Percentiles rank a stretch among this genome's conserved stretches.
Evolutionary conservation across 2,797 vertebrate species (phyloP).

Genomic region (Aeoliscus strigatus): DNA sequence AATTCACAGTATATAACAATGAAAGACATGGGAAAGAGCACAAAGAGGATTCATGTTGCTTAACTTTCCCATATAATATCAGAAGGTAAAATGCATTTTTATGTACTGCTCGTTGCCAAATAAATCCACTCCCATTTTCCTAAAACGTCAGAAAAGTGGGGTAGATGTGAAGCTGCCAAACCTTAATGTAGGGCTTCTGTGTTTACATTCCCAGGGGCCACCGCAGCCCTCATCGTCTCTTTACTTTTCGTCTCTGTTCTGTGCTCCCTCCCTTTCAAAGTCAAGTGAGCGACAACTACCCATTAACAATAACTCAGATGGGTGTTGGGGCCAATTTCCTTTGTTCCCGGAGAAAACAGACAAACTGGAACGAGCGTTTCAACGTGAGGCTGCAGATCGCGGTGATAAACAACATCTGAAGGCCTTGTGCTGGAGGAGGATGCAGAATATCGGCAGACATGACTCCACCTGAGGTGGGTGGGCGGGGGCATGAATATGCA

Average conservation of each 20-base stretch:
- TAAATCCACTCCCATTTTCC: too few relatives aligned
- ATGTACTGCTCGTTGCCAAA: too few relatives aligned
- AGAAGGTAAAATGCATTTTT: too few relatives aligned
- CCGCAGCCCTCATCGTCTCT: constrained; percentile 30
- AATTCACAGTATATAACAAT: too few relatives aligned
- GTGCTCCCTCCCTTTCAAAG: constrained; percentile 28
- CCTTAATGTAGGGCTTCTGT: constrained; percentile 31
- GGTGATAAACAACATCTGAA: constrained; percentile 2
- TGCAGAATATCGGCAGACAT: constrained; percentile 13
- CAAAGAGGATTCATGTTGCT: too few relatives aligned
- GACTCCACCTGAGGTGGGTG: constrained; percentile 16
- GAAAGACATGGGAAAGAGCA: too few relatives aligned
- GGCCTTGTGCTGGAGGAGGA: constrained; percentile 8
- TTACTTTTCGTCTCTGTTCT: constrained; percentile 1
- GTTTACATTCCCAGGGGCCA: constrained; percentile 49
- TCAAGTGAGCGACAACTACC: constrained; percentile 26
- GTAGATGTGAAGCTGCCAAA: too few relatives aligned
- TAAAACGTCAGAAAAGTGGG: too few relatives aligned
- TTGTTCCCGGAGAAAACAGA: constrained; percentile 5
- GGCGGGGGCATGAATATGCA: constrained; percentile 35
- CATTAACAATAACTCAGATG: constrained; percentile 42
- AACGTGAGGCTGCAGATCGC: constrained; percentile 3
- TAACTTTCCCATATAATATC: too few relatives aligned
- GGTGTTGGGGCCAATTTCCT: constrained; percentile 35
- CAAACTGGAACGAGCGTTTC: constrained; percentile 8